Evolutionary conservation across 2,113 vertebrate species (phyloP).

Genomic region (Rostratula benghalensis): DNA sequence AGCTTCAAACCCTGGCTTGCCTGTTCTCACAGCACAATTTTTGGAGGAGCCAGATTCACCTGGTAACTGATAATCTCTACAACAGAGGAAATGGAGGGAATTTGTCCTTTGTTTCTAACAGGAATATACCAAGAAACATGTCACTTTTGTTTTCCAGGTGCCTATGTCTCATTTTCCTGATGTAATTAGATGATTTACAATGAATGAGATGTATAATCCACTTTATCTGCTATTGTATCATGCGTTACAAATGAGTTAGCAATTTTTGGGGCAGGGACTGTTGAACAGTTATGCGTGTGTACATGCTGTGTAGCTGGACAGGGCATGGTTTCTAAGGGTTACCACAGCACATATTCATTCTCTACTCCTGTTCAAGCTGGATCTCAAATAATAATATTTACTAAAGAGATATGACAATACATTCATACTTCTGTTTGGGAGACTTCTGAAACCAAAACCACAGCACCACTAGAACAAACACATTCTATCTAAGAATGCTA

Average conservation of each 20-base stretch:
- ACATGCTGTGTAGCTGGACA: neutral
- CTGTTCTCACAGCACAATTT: neutral
- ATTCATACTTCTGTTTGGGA: neutral
- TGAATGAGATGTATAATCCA: neutral
- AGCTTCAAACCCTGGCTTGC: neutral
- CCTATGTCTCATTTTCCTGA: neutral
- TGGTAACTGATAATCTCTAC: neutral
- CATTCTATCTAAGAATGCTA: accelerated
- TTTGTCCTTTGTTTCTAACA: neutral
- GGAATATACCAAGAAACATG: neutral
- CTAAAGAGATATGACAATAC: neutral
- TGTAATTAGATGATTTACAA: neutral
- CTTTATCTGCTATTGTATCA: neutral
- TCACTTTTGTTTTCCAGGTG: neutral
- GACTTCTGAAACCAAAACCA: neutral
- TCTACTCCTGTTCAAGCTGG: neutral
- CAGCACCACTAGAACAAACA: neutral
- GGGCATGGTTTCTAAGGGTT: neutral
- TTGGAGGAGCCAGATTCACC: neutral
- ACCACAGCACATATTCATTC: neutral
- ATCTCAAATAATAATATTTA: neutral
- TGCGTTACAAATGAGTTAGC: neutral
- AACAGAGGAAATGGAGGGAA: neutral
- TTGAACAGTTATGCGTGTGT: accelerated
- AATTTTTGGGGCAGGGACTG: neutral